Percentiles rank a stretch among this genome's conserved stretches.
Evolutionary conservation across 2,888 invertebrate species (phyloP).

Genomic region (Sipunculus nudus): DNA sequence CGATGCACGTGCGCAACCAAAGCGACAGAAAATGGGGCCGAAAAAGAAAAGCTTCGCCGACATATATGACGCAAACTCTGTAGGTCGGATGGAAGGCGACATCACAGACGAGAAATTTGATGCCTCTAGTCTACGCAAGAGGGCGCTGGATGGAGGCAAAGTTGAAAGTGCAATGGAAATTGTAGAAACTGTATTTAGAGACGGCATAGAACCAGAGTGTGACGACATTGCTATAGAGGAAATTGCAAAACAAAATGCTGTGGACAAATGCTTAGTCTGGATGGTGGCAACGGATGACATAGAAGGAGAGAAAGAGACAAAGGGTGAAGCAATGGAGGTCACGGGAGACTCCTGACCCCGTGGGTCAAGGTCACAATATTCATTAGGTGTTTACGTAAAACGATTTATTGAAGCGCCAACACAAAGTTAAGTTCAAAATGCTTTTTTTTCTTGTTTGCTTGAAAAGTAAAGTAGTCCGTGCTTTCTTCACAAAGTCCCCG

Average conservation of each 20-base stretch:
- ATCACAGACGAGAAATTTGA: conserved; percentile 12
- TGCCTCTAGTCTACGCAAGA: not conserved
- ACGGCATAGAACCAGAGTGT: not conserved
- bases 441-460: too few relatives aligned
- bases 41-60: too few relatives aligned
- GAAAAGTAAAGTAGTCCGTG: too few relatives aligned
- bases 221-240: conserved; percentile 13
- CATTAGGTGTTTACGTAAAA: too few relatives aligned
- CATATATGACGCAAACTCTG: conserved; percentile 1
- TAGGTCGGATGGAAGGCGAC: conserved; percentile 7
- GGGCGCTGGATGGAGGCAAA: conserved; percentile 14
- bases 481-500: too few relatives aligned
- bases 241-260: conserved; percentile 9
- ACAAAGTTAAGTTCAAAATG: too few relatives aligned
- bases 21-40: too few relatives aligned
- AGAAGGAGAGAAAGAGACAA: too few relatives aligned
- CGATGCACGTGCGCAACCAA: too few relatives aligned
- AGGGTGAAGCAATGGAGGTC: not conserved
- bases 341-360: conserved; percentile 66
- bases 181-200: conserved; percentile 9
- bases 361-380: too few relatives aligned
- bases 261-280: conserved; percentile 19
- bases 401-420: too few relatives aligned
- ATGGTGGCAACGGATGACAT: conserved; percentile 13
- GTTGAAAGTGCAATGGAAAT: conserved; percentile 17